These are phyloP conservation scores for Phortica okadai DNA, from an alignment of 2,888 invertebrate genomes.

Conservation along the genomic window DNA sequence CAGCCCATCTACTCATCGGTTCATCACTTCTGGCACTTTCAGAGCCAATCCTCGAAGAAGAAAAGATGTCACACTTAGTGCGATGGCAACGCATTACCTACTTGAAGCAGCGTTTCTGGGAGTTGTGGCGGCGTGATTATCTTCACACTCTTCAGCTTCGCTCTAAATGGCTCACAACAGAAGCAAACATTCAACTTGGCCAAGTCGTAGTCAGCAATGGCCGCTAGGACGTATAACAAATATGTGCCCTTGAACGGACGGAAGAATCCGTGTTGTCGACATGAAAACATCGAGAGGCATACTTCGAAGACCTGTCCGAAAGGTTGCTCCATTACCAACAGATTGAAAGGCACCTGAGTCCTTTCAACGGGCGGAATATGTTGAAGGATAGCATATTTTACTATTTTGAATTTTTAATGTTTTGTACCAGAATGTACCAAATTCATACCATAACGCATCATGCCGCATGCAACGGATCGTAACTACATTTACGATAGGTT, in stretches of 20 bases:
- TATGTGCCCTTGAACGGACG: not conserved
- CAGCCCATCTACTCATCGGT: not conserved
- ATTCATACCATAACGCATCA: no score
- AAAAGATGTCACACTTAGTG: not conserved
- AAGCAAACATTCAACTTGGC: no score
- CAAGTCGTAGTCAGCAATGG: not conserved
- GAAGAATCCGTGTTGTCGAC: not conserved
- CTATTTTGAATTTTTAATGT: no score
- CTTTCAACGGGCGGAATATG: no score
- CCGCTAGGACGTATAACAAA: not conserved
- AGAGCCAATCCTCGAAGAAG: not conserved
- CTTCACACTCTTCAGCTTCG: not conserved
- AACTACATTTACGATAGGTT: no score
- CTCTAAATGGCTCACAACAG: not conserved
- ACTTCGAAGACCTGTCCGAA: not conserved
- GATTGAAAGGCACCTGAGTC: no score
- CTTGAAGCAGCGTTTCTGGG: not conserved
- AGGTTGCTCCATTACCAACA: not conserved
- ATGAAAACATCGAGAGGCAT: not conserved
- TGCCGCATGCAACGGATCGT: no score
- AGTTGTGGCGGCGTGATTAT: not conserved
- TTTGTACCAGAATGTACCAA: no score
- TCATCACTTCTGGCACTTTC: not conserved
- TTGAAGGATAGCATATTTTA: no score
- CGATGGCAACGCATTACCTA: not conserved